Base-by-base conservation (phyloP, 2,113 vertebrate species). In the Otis tarda region DNA sequence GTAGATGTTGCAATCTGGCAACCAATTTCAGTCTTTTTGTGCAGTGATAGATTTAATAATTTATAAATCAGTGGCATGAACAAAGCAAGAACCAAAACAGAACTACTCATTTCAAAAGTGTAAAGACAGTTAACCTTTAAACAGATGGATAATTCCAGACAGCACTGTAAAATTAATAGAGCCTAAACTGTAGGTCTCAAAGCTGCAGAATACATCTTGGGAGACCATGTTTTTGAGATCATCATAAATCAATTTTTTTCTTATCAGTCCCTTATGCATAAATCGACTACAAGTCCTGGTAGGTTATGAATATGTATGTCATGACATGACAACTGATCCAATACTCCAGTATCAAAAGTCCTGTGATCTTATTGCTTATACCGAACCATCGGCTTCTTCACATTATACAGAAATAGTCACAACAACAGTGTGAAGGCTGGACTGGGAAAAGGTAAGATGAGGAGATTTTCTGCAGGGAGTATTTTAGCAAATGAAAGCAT, bases 81-180 rank as follows among this genome's bases (percentile, higher is more conserved):
- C 96, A 97, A 98, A 97, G 96, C 97, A 97, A 97, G 97, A 98
- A 98, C 93, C 97, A 88, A 98, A 98, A 98, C 98, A 98, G 98
- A 98, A 95, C 98, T 97, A 96, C 95, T 97, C 98, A 98, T 98
- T 98, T 98, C 98, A 94, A 97, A 98, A 97, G 97, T 98, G 97
- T 97, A 97, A 97, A 98, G 98, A 98, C 98, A 98, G 98, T 98
- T 99, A 98, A 99, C 98, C 98, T 99, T 98, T 98, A 98, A 98
- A 98, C 98, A 99, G 98, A 98, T 98, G 98, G 98, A 98, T 98
- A 98, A 98, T 97, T 98, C 98, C 97, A 98, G 98, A 98, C 98
- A 98, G 98, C 97, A 97, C 98, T 97, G 97, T 98, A 98, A 98
- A 98, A 98, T 98, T 98, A 98, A 98, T 98, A 98, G 98, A 98